These are phyloP conservation scores for Steinernema khuongi DNA, from an alignment of 1,140 invertebrate genomes.

Conservation along the genomic window DNA sequence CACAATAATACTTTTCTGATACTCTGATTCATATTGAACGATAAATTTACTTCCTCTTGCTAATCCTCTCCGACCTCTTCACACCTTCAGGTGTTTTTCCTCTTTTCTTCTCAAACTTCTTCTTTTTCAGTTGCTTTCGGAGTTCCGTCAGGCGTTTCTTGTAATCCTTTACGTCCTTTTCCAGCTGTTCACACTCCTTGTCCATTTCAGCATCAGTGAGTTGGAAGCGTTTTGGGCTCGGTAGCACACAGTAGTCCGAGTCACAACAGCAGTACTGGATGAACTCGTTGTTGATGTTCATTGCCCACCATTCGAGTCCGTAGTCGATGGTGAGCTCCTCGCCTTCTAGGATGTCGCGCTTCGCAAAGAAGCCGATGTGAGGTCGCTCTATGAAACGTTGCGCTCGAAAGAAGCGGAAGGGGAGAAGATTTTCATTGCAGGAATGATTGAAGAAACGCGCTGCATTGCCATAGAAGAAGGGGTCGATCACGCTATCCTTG, in stretches of 20 bases:
- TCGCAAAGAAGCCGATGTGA: conserved; percentile 20
- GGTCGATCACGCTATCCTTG: conserved; percentile 9
- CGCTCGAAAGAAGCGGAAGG: conserved; percentile 12
- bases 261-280: conserved; percentile 13
- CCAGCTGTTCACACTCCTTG: not conserved
- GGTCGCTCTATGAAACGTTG: not conserved
- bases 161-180: not conserved
- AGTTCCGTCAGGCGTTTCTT: not conserved
- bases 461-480: not conserved
- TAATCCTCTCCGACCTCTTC: not conserved
- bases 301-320: conserved; percentile 13
- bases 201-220: not conserved
- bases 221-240: not conserved
- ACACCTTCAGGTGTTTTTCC: not conserved
- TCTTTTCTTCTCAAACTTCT: not conserved
- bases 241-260: conserved; percentile 13
- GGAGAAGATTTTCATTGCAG: conserved; percentile 19
- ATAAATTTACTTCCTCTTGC: not conserved
- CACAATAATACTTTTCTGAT: too few species aligned
- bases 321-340: conserved; percentile 24
- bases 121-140: not conserved
- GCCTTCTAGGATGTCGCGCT: conserved; percentile 14
- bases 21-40: not conserved
- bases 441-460: conserved; percentile 21
- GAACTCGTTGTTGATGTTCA: not conserved